These are phyloP conservation scores for Serinus canaria DNA, from an alignment of 2,113 vertebrate species.

Conservation along the genomic window DNA sequence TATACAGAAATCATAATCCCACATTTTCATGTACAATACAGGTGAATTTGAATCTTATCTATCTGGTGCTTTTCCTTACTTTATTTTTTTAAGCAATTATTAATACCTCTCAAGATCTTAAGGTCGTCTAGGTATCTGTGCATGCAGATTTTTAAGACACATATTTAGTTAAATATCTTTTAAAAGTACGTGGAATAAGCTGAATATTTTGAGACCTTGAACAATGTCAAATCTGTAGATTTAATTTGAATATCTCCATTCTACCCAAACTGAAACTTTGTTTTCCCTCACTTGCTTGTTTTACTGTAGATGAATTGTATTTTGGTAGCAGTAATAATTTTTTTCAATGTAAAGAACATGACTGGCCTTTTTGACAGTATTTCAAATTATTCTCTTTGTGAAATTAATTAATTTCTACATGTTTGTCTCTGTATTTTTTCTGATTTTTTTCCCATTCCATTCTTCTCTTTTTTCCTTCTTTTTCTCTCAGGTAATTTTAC, in stretches of 20 bases:
- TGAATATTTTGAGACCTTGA: neutral
- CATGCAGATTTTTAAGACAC: neutral
- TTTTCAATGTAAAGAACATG: neutral
- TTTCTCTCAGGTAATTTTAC: neutral
- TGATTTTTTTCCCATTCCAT: neutral
- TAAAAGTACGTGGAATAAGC: rapidly evolving
- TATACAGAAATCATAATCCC: neutral
- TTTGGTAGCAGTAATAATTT: neutral
- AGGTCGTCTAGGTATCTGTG: neutral
- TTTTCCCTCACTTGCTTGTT: neutral
- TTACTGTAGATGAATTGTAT: neutral
- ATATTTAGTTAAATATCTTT: neutral
- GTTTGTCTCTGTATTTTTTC: neutral
- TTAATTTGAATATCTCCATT: neutral
- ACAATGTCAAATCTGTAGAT: neutral
- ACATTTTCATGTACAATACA: neutral
- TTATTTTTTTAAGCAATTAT: neutral
- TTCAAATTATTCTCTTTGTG: neutral
- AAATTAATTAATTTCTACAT: neutral
- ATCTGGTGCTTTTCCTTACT: neutral
- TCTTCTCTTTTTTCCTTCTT: neutral
- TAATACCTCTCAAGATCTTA: neutral
- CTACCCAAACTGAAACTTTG: neutral
- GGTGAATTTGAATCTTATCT: neutral
- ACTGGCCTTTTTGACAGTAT: neutral